Base-by-base conservation (phyloP, 2,113 vertebrate genomes). In the Neolamprologus modestus region DNA sequence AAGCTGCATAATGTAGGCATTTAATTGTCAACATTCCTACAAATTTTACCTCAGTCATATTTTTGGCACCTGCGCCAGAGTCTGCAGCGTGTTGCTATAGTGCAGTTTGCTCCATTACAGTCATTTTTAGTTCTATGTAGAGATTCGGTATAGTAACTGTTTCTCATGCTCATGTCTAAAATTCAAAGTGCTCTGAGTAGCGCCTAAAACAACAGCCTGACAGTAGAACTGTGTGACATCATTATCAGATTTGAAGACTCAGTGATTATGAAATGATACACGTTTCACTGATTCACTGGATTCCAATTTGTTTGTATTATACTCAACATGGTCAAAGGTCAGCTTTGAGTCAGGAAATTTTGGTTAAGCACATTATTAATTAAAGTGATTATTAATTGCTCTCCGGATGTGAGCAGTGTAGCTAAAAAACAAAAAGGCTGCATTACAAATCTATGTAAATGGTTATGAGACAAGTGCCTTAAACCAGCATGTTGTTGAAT, bases 311-410 rank as follows among this genome's bases (percentile, higher is more conserved):
- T 50, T 50, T 4, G 24, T 0, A 76, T 50, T 78, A 19, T 19
- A 47, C 42, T 78, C 24, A 78, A 31, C 16, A 50, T 11, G 9
- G 42, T 76, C 42, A 78, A n/a, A 31, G 28, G 33, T 54, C 12
- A 61, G 28, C 12, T 31, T 26, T 12, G 14, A 17, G 21, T 35
- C 31, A 35, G 76, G 7, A 50, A 33, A 53, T 52, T 53, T 79
- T 79, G 76, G 3, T 19, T 52, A 35, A 19, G 2, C 76, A 35
- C 28, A 14, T 4, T 4, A 1, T n/a, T 21, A 53, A 33, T 37
- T 21, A 52, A 63, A 50, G 26, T 40, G 21, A 68, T 68, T 68
- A 68, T 40, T 40, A 68, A 40, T 40, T 68, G 33, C 31, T 66
- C 1, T 5, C 10, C 0, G 19, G 61, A 68, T 76, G 42, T 19